Conservation (phyloP, 30 jellyfish, hydroid and myxozoan genomes). For the Cassiopea andromeda region DNA sequence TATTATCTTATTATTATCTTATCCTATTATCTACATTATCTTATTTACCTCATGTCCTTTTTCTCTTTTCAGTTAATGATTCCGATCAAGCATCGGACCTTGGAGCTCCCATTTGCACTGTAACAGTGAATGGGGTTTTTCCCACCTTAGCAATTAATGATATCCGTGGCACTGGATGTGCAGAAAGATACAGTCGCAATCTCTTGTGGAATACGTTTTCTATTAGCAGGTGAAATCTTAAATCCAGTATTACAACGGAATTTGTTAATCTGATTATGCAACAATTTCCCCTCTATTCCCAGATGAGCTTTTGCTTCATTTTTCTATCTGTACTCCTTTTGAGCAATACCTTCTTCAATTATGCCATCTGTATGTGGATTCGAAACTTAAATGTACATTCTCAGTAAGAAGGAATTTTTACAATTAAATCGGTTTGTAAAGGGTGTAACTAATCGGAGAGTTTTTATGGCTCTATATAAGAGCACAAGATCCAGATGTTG, state of each 20-base stretch:
- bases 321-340: too few species aligned
- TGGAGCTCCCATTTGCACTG: slow-evolving; percentile 40
- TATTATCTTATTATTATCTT: too few species aligned
- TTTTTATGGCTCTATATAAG: too few species aligned
- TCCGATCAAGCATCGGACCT: background rate
- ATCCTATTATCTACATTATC: too few species aligned
- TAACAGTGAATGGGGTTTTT: slow-evolving; percentile 69
- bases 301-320: too few species aligned
- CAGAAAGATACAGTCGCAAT: slow-evolving; percentile 59
- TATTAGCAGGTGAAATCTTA: slow-evolving; percentile 62
- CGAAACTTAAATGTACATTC: too few species aligned
- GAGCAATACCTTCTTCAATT: too few species aligned
- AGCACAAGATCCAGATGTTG: too few species aligned
- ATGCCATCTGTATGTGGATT: too few species aligned
- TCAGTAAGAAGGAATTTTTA: too few species aligned
- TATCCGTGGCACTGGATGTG: slow-evolving; percentile 86
- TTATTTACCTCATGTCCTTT: background rate
- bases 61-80: slow-evolving; percentile 11
- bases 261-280: background rate
- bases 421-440: too few species aligned
- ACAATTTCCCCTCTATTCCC: background rate
- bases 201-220: slow-evolving; percentile 77
- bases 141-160: slow-evolving; percentile 75
- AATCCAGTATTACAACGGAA: background rate
- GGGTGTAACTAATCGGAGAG: too few species aligned